Base-by-base conservation (phyloP, 2,888 invertebrate species). In the Perithous albicinctus region DNA sequence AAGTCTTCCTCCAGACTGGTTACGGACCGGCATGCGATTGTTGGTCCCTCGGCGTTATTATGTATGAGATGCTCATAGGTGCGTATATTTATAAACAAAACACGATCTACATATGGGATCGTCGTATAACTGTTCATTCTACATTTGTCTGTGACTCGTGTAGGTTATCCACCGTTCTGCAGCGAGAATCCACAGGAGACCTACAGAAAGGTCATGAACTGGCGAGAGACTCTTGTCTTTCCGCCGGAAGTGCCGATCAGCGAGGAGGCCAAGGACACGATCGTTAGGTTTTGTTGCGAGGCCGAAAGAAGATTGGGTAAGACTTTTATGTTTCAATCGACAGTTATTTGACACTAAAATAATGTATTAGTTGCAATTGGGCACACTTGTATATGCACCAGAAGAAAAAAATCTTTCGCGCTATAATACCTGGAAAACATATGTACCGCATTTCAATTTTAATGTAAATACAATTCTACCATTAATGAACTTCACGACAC, bases 41-140 rank as follows among this genome's bases (percentile, higher is more conserved):
- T 98, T 99, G 99, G 99, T 99, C 99, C 83, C 94, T 99, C 78
- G 99, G 99, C 29, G 99, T 99, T 78, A 99, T 99, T 89, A 99
- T 99, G 99, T 99, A 99, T 94, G 99, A 99, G 94, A 99, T 99
- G 99, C 94, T 99, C 87, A 99, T 99, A 93, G 99, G 96, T 95
- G 90, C 89, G 94, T 86, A 26, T 86, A 26, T 63, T 15, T 8
- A 29, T n/a, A 48, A 26, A 12, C 12, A 38, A n/a, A n/a, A 63
- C 12, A 23, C 41, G 3, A 63, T 38, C 20, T 63, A 29, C 51
- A 32, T 59, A 15, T 23, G 69, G 29, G 54, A 69, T 54, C 12
- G 67, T 75, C 70, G 32, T 66, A 35, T 32, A 41, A 8, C 67
- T 10, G 15, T 29, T 20, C 1, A 54, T 46, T 51, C n/a, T 32